A percentile compares a stretch with the other conserved stretches of the same genome.
Evolutionary conservation across 2,113 vertebrate species (phyloP).

Genomic region (Cyprinus carpio): DNA sequence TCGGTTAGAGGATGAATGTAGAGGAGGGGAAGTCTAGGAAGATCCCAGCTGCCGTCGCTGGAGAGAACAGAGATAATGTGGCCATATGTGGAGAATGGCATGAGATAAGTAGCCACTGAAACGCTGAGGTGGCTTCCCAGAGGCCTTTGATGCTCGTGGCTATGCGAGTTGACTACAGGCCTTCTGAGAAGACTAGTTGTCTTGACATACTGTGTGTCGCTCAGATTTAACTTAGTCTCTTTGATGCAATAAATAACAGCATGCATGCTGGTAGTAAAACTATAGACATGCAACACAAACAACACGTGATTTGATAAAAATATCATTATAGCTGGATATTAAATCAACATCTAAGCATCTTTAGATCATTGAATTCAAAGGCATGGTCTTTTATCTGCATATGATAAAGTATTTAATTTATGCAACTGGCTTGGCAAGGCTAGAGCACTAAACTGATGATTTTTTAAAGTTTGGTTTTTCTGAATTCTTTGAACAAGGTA

Average conservation of each 20-base stretch:
- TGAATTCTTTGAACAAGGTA: slow-evolving; percentile 8
- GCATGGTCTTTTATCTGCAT: neutral
- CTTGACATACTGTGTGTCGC: neutral
- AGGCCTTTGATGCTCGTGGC: neutral
- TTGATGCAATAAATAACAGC: slow-evolving; percentile 30
- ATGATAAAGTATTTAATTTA: slow-evolving; percentile 24
- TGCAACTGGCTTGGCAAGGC: slow-evolving; percentile 10
- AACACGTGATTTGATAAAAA: slow-evolving; percentile 7
- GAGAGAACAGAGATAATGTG: slow-evolving; percentile 50
- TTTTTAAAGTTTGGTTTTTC: neutral
- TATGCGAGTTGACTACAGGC: slow-evolving; percentile 28
- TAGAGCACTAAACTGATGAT: neutral
- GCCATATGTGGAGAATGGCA: slow-evolving; percentile 44
- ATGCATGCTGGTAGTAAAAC: neutral
- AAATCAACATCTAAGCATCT: slow-evolving; percentile 29
- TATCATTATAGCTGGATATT: slow-evolving; percentile 11
- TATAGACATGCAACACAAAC: slow-evolving; percentile 13
- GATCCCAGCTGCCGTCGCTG: slow-evolving; percentile 36
- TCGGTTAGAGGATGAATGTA: slow-evolving; percentile 67
- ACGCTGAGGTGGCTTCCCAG: slow-evolving; percentile 28
- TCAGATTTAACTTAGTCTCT: slow-evolving; percentile 21
- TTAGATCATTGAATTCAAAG: slow-evolving; percentile 19
- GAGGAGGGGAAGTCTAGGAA: slow-evolving; percentile 54
- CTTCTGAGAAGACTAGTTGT: slow-evolving; percentile 5
- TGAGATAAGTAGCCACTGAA: slow-evolving; percentile 36